Evolutionary conservation across 2,888 invertebrate species (phyloP), one percentile per base, ranked within the genome.

Genomic region (Barypeithes pellucidus): DNA sequence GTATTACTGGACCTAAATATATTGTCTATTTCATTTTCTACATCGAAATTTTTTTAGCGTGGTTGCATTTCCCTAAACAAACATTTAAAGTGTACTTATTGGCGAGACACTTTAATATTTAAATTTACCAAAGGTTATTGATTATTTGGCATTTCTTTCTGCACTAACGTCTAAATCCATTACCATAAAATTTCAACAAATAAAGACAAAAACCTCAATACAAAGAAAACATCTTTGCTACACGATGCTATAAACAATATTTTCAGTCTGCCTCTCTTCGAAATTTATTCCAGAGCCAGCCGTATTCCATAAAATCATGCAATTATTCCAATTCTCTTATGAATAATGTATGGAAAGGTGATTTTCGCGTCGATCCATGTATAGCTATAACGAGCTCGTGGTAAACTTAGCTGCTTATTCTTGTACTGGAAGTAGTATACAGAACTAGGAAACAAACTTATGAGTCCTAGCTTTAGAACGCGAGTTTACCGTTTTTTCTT

Each of bases 241-340:
- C 60, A 36, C 29, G 60, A 39, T 50, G 52, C 66, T 41, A 66
- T 72, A 72, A 72, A 72, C 66, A 72, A 72, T 72, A 72, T 66
- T 66, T 66, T 59, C 57, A 57, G 47, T 66, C 61, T 60, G 62
- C 54, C 20, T 62, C 45, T 69, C 36, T 20, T 16, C 61, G 29
- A 52, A 47, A 72, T 72, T 41, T 67, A 72, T 72, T 72, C 72
- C 59, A 39, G 39, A 11, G 73, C 33, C 24, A 22, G 41, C 62
- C 43, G 59, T 65, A 45, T 73, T 73, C 73, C 73, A 68, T 73
- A 65, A 73, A 73, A 73, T 73, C 73, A 63, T 68, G 68, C 73
- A 73, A 73, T 73, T 73, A 73, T 73, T 73, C 66, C 39, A 68
- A 73, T 65, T 62, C 67, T 45, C 59, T 43, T 62, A 73, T 73